Evolutionary conservation across 2,888 invertebrate species (phyloP), one percentile per base, ranked within the genome.

Genomic region (Asteroscopus sphinx): DNA sequence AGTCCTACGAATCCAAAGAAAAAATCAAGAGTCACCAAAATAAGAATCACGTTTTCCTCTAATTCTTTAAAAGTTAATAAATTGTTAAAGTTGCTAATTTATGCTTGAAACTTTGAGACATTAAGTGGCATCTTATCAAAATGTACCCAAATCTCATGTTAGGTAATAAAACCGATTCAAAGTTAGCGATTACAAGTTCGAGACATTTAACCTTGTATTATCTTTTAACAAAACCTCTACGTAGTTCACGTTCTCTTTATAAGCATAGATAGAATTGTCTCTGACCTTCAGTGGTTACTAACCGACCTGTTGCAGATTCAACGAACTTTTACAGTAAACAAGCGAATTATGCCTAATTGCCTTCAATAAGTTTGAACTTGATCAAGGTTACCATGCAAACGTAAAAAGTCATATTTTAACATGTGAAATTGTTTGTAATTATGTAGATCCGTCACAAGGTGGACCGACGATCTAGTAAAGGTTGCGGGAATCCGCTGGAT

Each of bases 121-220:
- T 21, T 21, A 6, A 6, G 2, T 21, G 4, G 4, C 3, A 3
- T 3, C 21, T 21, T 21, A 21, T 3, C 1, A 21, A 21, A 3
- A 6, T 21, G 4, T 21, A 21, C 21, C 21, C 21, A 36, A 32
- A 41, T 17, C 4, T 62, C 3, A 15, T 12, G 17, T 36, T 68
- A 13, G 30, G 11, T 51, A 44, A 30, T 7, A 32, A 26, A 8
- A 15, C 0, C 12, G 8, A 53, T 26, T 42, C 12, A 7, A 36
- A 21, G 21, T 15, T 26, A 12, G n/a, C 12, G 33, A 45, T 49
- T n/a, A 35, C 42, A 39, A 46, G 15, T 42, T 44, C 41, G 13
- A 45, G 36, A 61, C 52, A 56, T 44, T 40, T 56, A 39, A 68
- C 68, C 68, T 68, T 62, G 26, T 44, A 25, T 42, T 68, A 62